A percentile compares a stretch with the other conserved stretches of the same genome.
Evolutionary conservation across 2,888 invertebrate genomes (phyloP).

Genomic region (Sericinus montela): DNA sequence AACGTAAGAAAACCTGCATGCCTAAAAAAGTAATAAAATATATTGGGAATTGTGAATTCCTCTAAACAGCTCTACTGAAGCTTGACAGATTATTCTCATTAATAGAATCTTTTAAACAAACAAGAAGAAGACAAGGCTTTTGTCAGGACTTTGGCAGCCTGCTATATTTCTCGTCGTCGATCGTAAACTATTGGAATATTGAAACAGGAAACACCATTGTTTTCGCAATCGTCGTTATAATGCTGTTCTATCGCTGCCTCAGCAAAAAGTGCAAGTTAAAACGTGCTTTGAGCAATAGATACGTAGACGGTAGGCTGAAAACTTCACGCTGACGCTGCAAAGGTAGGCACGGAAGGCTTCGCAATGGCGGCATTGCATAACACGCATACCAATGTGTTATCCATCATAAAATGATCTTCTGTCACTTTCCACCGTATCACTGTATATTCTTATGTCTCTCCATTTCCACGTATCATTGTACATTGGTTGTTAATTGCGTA

Average conservation of each 20-base stretch:
- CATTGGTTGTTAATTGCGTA: conserved; percentile 1
- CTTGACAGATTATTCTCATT: too few relatives aligned
- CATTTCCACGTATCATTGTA: neutral
- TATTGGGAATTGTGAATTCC: too few relatives aligned
- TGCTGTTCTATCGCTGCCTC: neutral
- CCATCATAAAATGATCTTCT: neutral
- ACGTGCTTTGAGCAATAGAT: neutral
- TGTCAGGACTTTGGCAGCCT: too few relatives aligned
- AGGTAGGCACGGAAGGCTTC: neutral
- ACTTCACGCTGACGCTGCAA: conserved; percentile 1
- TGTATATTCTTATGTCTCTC: neutral
- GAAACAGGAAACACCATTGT: neutral
- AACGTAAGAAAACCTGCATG: too few relatives aligned
- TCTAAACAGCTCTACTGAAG: too few relatives aligned
- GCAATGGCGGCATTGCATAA: conserved; percentile 5
- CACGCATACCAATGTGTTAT: conserved; percentile 3
- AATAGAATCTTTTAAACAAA: too few relatives aligned
- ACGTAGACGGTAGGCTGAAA: neutral
- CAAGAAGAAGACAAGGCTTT: too few relatives aligned
- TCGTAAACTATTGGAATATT: neutral
- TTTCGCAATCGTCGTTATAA: neutral
- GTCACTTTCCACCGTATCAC: neutral
- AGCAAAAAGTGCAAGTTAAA: neutral
- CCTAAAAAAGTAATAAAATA: too few relatives aligned
- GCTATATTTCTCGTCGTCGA: too few relatives aligned